Evolutionary conservation across 2,113 vertebrate genomes (phyloP).

Genomic region (Peucedramus taeniatus): DNA sequence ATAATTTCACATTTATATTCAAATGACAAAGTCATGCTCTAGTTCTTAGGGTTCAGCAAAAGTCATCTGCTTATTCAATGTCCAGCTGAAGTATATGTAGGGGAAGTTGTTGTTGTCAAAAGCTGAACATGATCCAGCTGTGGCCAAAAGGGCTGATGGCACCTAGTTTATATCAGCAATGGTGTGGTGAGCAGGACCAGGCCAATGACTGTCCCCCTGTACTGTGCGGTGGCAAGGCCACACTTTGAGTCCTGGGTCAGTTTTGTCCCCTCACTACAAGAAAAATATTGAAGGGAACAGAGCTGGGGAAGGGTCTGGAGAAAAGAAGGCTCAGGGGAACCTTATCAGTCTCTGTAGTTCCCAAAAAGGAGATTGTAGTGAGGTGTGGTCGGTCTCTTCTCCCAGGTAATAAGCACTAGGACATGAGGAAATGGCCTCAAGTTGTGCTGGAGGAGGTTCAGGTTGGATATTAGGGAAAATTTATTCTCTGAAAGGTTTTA

Average conservation of each 20-base stretch:
- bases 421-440: background rate
- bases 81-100: background rate
- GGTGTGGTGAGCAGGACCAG: background rate
- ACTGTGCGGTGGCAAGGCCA: background rate
- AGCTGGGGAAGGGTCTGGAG: background rate
- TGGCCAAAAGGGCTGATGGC: background rate
- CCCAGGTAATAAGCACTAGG: background rate
- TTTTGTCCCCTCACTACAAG: background rate
- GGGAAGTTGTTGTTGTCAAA: background rate
- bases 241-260: background rate
- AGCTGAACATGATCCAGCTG: background rate
- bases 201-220: fast-evolving
- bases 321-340: background rate
- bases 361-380: background rate
- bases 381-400: fast-evolving
- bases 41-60: background rate
- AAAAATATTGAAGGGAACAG: background rate
- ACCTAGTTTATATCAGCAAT: background rate
- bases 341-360: background rate
- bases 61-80: background rate
- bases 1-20: background rate
- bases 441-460: background rate
- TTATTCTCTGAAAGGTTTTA: background rate
- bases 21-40: background rate
- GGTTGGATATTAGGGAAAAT: background rate